Base-by-base conservation (phyloP, 2,113 vertebrate species). In the Hippocampus comes region DNA sequence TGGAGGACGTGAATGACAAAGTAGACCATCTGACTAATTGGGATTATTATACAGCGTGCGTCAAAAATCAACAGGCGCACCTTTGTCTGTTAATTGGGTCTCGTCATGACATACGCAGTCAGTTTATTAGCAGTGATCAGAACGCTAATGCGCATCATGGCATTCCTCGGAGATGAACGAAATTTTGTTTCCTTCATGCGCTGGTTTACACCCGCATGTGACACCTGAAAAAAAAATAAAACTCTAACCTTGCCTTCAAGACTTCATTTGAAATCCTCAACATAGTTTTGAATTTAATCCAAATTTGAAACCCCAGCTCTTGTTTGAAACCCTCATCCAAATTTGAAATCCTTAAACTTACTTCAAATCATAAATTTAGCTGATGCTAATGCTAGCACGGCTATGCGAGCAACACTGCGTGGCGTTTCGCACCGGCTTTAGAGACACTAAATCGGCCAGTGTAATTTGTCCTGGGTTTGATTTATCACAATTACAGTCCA, bases 1-100 rank as follows among this genome's bases (percentile, higher is more conserved):
- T 85, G 81, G 79, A 86, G 68, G 66, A 79, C 76, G 1, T 59
- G 12, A 59, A 59, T 59, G 23, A 59, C 56, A 59, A 27, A 59
- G 56, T 59, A 59, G 56, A 59, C 12, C 56, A 59, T 59, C 56
- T 59, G 56, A 59, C 23, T 59, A 59, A 59, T 59, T 27, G n/a
- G 23, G 14, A 59, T 59, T 59, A 30, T 59, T 59, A 59, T 30
- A 59, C 56, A 27, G 56, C 12, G 12, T 27, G 56, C 20, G 49
- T 51, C 49, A 20, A 51, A 20, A 51, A 51, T 51, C 56, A 5
- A 15, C 23, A 12, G 9, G 25, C 56, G 3, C 53, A 56, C 12
- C 23, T 27, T 27, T 59, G 56, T 59, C 18, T 17, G 17, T 59
- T 57, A 11, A 11, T 25, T 25, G 56, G n/a, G 8, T 57, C n/a